Percentiles rank a stretch among this genome's conserved stretches.
phyloP scores from a whole-genome alignment of 2,888 invertebrate species.

The Brenthis ino region DNA sequence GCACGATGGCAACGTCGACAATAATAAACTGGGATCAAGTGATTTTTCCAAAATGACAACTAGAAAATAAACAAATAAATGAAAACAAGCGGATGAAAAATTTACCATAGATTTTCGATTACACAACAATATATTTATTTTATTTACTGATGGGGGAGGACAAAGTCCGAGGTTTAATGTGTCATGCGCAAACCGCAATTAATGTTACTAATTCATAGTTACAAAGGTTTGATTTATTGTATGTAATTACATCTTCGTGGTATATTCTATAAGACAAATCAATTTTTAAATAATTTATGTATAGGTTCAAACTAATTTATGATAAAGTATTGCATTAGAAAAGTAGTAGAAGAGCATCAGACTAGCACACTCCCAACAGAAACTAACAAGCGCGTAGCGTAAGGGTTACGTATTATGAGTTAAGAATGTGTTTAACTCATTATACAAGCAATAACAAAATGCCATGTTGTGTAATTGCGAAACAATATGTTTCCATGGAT shows the following conservation, averaged over 20 bases:
- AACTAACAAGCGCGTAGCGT: no score
- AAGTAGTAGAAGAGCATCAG: no score
- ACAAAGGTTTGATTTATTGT: constrained; percentile 2
- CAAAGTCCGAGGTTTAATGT: constrained; percentile 3
- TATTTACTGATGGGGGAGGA: neutral
- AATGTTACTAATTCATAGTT: constrained; percentile 25
- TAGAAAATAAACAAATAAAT: constrained; percentile 5
- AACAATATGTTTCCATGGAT: constrained; percentile 41
- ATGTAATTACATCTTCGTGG: neutral
- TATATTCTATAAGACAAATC: no score
- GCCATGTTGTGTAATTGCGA: constrained; percentile 44
- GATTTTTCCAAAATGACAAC: constrained; percentile 21
- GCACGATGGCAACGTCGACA: constrained; percentile 41
- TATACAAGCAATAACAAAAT: constrained; percentile 21
- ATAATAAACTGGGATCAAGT: constrained; percentile 30
- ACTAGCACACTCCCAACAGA: no score
- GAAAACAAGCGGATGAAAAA: neutral
- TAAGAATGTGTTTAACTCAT: constrained; percentile 6
- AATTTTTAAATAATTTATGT: no score
- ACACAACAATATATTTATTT: neutral
- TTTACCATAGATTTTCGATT: neutral
- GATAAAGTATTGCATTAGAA: no score
- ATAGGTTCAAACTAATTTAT: no score
- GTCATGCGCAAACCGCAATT: constrained; percentile 20
- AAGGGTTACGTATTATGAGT: constrained; percentile 10